Conservation (phyloP, 1,140 invertebrate genomes). For the Trachymyrmex septentrionalis region DNA sequence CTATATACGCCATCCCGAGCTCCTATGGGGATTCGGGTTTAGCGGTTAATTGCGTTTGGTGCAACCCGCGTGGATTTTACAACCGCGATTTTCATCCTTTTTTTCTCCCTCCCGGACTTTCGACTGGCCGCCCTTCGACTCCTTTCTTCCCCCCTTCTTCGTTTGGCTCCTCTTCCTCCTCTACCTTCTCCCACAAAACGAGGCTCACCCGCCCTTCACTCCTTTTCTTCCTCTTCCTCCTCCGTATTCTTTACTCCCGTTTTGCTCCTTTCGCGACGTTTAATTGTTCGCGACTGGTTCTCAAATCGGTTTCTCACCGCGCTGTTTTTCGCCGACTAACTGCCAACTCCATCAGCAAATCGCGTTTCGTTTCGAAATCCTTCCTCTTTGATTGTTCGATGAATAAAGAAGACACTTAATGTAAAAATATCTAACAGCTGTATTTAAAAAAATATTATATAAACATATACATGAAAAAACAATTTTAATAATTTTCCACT, state of each 20-base stretch:
- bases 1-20: conserved; percentile 75
- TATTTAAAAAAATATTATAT: neutral
- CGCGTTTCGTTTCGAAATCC: conserved; percentile 19
- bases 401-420: neutral
- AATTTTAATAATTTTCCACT: neutral
- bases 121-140: conserved; percentile 68
- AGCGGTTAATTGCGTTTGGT: conserved; percentile 85
- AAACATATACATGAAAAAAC: neutral
- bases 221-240: conserved; percentile 47
- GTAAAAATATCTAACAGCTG: neutral
- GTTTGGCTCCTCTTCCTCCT: conserved; percentile 51
- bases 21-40: conserved; percentile 84
- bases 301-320: conserved; percentile 77
- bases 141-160: conserved; percentile 62
- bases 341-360: conserved; percentile 30
- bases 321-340: conserved; percentile 65
- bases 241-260: conserved; percentile 63
- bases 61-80: conserved; percentile 84
- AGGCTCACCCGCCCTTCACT: conserved; percentile 3
- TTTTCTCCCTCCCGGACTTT: conserved; percentile 76
- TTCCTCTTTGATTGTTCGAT: neutral
- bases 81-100: conserved; percentile 84
- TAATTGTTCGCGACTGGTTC: conserved; percentile 81
- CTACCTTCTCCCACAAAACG: conserved; percentile 18
- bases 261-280: conserved; percentile 76